phyloP scores from a whole-genome alignment of 2,797 vertebrate species.

The Poecilia wingei region DNA sequence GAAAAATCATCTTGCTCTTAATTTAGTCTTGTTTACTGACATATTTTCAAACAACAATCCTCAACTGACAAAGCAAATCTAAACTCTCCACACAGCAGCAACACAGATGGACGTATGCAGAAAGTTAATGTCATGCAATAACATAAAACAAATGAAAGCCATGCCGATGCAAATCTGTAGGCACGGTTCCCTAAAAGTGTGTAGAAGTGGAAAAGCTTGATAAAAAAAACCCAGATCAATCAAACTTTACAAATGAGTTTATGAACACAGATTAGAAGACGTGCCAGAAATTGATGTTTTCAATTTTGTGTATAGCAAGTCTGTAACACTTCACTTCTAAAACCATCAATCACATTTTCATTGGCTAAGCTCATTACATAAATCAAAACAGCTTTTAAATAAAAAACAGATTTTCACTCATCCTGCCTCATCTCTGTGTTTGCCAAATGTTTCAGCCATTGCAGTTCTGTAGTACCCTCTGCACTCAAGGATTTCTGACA shows the following conservation, averaged over 20 bases:
- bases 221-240: not conserved
- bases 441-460: not conserved
- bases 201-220: not conserved
- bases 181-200: not conserved
- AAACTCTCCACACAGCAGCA: not conserved
- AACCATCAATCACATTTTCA: not conserved
- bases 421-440: not conserved
- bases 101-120: not conserved
- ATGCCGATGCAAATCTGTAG: not conserved
- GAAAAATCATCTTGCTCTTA: not conserved
- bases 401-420: not conserved
- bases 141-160: not conserved
- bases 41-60: not conserved
- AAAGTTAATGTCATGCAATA: not conserved
- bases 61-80: not conserved
- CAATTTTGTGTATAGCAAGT: not conserved
- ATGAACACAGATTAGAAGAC: not conserved
- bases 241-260: not conserved
- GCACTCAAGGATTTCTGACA: not conserved
- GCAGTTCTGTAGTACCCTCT: not conserved
- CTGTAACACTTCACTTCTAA: not conserved
- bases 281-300: not conserved
- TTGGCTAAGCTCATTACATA: not conserved
- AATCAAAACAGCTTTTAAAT: not conserved
- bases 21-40: not conserved